Evolutionary conservation across 2,797 vertebrate species (phyloP).

Genomic region (Anas bahamensis): DNA sequence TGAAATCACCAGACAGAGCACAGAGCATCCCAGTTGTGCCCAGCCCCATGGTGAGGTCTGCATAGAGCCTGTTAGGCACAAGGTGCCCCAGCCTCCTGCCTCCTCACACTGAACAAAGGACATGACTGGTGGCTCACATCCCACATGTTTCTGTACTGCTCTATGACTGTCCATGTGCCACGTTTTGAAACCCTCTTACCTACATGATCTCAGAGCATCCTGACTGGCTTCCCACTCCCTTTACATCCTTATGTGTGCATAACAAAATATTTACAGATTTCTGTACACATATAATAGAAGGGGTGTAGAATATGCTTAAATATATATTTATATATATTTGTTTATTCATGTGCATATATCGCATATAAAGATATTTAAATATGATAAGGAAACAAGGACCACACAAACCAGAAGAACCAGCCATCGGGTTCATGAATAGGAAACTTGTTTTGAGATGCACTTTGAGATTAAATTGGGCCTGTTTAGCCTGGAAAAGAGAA

Average conservation of each 20-base stretch:
- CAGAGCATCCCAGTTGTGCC: background rate
- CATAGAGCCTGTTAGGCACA: background rate
- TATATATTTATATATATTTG: background rate
- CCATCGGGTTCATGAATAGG: background rate
- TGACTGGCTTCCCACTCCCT: background rate
- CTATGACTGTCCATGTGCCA: background rate
- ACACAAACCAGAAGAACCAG: background rate
- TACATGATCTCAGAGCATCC: background rate
- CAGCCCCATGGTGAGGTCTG: fast-evolving
- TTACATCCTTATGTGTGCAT: background rate
- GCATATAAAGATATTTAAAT: background rate
- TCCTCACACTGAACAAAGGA: background rate
- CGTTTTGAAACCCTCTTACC: background rate
- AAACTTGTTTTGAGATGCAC: background rate
- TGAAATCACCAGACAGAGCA: background rate
- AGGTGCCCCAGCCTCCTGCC: background rate
- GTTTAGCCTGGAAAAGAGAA: too few species aligned
- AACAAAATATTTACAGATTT: background rate
- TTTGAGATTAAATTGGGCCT: background rate
- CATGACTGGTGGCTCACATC: background rate
- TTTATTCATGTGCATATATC: background rate
- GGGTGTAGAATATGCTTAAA: background rate
- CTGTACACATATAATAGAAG: background rate
- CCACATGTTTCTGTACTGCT: background rate
- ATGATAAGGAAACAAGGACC: background rate